Conservation (phyloP, 2,888 invertebrate genomes). For the Gortyna flavago region DNA sequence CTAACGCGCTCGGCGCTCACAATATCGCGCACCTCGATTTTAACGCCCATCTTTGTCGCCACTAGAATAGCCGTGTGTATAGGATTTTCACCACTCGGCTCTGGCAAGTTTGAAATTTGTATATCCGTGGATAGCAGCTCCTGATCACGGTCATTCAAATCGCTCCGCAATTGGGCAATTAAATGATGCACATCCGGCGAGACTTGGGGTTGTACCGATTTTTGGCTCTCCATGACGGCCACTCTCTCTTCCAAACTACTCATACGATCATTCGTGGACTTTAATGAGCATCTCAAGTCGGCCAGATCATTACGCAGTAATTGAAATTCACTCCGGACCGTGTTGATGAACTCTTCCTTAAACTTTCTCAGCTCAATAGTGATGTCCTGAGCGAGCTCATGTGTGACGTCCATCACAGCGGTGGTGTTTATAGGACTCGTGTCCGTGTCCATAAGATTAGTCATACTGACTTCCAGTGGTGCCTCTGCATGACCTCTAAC, state of each 20-base stretch:
- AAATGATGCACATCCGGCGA: neutral
- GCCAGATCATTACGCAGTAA: neutral
- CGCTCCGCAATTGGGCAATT: neutral
- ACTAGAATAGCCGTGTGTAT: neutral
- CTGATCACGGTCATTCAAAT: neutral
- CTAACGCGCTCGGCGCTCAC: neutral
- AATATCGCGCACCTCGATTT: neutral
- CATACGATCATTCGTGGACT: neutral
- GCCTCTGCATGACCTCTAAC: neutral
- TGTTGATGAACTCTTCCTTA: neutral
- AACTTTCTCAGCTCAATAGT: neutral
- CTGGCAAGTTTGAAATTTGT: neutral
- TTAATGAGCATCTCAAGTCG: neutral
- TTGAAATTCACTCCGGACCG: neutral
- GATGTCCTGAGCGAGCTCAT: too few relatives aligned
- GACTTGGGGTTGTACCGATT: neutral
- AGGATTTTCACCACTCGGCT: constrained; percentile 1
- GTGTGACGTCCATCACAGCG: neutral
- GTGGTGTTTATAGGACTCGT: neutral
- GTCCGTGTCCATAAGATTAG: neutral
- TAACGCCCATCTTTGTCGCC: neutral
- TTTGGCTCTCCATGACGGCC: neutral
- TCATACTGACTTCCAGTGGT: neutral
- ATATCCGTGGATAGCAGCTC: neutral
- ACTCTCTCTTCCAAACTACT: neutral